Conservation (phyloP, 2,113 vertebrate genomes). For the Nerophis lumbriciformis region DNA sequence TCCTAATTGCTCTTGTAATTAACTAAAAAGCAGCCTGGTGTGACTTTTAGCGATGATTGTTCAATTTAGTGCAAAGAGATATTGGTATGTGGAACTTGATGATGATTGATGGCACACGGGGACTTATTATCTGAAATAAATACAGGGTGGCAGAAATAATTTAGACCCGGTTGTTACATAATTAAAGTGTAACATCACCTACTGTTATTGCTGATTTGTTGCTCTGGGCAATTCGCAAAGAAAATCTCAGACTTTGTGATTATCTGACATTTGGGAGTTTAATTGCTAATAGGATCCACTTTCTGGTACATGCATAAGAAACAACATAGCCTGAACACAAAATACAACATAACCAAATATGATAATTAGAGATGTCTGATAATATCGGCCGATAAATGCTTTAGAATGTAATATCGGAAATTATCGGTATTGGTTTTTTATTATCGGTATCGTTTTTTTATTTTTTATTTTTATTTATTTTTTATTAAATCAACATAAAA, state of each 20-base stretch:
- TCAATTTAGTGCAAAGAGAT: constrained; percentile 53
- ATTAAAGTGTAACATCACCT: constrained; percentile 19
- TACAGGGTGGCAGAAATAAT: constrained; percentile 31
- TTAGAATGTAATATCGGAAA: too few relatives aligned
- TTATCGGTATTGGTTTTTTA: too few relatives aligned
- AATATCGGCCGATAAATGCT: too few relatives aligned
- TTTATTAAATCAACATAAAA: too few relatives aligned
- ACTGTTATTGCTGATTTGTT: constrained; percentile 11
- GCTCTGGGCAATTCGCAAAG: constrained; percentile 6
- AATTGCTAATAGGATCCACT: too few relatives aligned
- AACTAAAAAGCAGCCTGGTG: constrained; percentile 59
- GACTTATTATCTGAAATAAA: constrained; percentile 30
- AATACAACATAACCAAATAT: too few relatives aligned
- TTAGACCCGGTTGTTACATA: constrained; percentile 18
- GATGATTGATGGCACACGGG: constrained; percentile 21
- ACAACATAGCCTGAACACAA: too few relatives aligned
- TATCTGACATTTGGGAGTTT: too few relatives aligned
- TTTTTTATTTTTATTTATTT: too few relatives aligned
- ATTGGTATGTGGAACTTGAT: constrained; percentile 27
- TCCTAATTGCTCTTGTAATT: constrained; percentile 64
- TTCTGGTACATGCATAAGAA: too few relatives aligned
- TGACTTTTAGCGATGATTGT: constrained; percentile 55
- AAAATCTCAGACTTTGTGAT: constrained; percentile 1
- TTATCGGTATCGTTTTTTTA: too few relatives aligned
- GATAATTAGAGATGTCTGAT: too few relatives aligned